Percentiles rank a stretch among this genome's conserved stretches.
phyloP scores from a whole-genome alignment of 2,888 invertebrate species.

The Watsonalla binaria region DNA sequence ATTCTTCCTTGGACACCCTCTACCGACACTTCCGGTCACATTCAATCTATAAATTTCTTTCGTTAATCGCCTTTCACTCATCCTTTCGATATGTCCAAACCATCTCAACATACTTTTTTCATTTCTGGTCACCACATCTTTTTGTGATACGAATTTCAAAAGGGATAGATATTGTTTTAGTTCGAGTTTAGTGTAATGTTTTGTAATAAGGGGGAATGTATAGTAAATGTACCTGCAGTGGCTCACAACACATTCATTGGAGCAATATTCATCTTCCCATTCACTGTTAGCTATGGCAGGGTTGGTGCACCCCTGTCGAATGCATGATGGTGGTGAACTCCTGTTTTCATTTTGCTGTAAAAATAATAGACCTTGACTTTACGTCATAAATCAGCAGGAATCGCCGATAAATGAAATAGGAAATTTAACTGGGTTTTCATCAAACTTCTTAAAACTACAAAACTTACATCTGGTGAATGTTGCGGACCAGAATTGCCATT shows the following conservation, averaged over 20 bases:
- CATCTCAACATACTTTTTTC: no score
- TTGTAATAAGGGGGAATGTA: not conserved
- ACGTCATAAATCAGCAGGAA: not conserved
- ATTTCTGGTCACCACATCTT: no score
- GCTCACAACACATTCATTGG: conserved; percentile 97
- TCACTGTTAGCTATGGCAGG: conserved; percentile 93
- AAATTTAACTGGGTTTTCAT: not conserved
- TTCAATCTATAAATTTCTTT: no score
- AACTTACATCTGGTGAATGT: conserved; percentile 62
- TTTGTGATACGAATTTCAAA: no score
- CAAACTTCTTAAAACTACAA: conserved; percentile 5
- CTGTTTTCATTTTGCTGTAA: conserved; percentile 69
- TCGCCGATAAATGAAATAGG: not conserved
- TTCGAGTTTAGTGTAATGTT: no score
- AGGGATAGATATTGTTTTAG: no score
- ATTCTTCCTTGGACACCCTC: no score
- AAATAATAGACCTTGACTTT: conserved; percentile 5
- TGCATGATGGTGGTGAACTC: conserved; percentile 81
- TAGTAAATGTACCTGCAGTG: conserved; percentile 86
- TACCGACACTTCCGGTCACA: no score
- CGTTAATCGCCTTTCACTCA: no score
- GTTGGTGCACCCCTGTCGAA: conserved; percentile 94
- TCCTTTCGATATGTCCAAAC: no score
- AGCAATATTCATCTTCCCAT: conserved; percentile 98
- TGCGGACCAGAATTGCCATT: conserved; percentile 65